phyloP scores from a whole-genome alignment of 2,797 vertebrate genomes.

The Garrulus glandarius region DNA sequence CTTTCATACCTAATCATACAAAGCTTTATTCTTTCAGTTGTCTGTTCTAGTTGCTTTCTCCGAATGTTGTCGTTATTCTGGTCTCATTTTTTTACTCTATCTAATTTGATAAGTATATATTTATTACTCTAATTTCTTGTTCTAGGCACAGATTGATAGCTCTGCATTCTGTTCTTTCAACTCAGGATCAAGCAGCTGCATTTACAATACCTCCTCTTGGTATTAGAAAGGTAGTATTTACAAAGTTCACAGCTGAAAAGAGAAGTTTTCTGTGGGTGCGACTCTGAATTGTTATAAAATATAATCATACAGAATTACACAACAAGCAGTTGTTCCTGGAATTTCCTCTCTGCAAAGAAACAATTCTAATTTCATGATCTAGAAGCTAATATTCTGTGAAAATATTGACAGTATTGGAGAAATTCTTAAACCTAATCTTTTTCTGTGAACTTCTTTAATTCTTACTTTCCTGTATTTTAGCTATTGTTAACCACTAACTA shows the following conservation, averaged over 20 bases:
- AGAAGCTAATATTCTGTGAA: background rate
- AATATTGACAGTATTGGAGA: background rate
- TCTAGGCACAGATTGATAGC: conserved; percentile 88
- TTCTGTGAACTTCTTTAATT: background rate
- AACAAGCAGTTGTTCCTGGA: background rate
- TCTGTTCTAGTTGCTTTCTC: background rate
- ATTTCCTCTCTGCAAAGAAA: background rate
- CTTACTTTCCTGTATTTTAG: background rate
- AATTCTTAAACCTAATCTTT: background rate
- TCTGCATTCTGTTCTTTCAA: conserved; percentile 93
- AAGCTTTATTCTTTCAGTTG: background rate
- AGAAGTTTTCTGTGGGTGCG: background rate
- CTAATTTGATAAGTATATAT: background rate
- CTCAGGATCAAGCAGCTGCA: conserved; percentile 92
- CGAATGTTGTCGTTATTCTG: background rate
- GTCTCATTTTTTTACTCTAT: background rate
- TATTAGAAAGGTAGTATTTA: conserved; percentile 86
- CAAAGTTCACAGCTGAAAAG: background rate
- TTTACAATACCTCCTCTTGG: conserved; percentile 90
- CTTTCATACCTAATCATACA: background rate
- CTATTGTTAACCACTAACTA: background rate
- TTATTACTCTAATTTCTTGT: background rate
- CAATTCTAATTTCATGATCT: background rate
- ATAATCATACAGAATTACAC: background rate
- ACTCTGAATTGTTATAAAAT: background rate